Base-by-base conservation (phyloP, 2,888 invertebrate genomes). In the Andrena haemorrhoa region DNA sequence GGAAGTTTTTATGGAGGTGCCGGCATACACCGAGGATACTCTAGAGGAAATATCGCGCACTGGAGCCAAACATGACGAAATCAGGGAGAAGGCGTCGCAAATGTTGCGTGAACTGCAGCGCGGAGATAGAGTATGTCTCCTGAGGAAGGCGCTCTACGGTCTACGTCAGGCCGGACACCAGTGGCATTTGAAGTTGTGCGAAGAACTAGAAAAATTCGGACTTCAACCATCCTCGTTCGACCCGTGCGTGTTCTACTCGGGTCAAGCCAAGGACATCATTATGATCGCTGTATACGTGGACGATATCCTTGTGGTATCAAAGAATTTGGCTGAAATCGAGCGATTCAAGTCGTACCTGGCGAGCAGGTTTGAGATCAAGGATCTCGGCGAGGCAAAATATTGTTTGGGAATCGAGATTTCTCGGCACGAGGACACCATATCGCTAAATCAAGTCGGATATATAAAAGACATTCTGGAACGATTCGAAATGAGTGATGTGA, bases 91-190 rank as follows among this genome's bases (percentile, higher is more conserved):
- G n/a, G 49, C 60, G 26, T 1, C 4, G 29, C 16, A 26, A 0
- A 29, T 61, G 20, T 7, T 49, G 12, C 6, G 61, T 0, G 12
- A n/a, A n/a, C 35, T 56, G 35, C 31, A 2, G 26, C 49, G 16
- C n/a, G 31, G 12, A 12, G 41, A 33, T 8, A 20, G 4, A 33
- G 63, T 72, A 3, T 72, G 51, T 26, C 33, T 10, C 7, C 20
- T 64, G 23, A 49, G 33, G 6, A 72, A 63, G 26, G 33, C 63
- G 0, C 10, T 72, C 3, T 72, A 72, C 35, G 72, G 72, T 3
- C 7, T 72, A 16, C 20, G 35, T 0, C 63, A 73, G 12, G 64
- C 73, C 2, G 65, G 58, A 23, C 7, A n/a, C 10, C 20, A 60
- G 2, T 66, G 74, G 66, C 33, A 66, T 6, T 29, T 60, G 7